phyloP scores from a whole-genome alignment of 1,140 invertebrate species.

The Heterodera carotae region DNA sequence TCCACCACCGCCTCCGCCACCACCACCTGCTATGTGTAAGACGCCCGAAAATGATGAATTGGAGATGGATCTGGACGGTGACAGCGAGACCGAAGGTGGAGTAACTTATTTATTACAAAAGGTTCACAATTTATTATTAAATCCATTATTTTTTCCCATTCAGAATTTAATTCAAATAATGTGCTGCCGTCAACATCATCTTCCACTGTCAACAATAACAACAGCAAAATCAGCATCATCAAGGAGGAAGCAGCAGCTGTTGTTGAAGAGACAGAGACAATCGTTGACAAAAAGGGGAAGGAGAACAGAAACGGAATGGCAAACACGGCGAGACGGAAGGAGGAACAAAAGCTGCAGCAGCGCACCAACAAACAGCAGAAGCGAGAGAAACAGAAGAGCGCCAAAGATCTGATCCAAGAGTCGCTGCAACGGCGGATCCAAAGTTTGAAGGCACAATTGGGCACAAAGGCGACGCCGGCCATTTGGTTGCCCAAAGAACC shows the following conservation, averaged over 20 bases:
- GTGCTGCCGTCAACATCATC: not conserved
- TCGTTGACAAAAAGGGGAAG: not conserved
- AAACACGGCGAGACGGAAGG: not conserved
- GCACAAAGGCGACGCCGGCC: not conserved
- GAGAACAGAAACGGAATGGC: not conserved
- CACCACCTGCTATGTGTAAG: not conserved
- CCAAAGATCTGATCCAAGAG: not conserved
- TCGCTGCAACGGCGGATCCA: constrained; percentile 1
- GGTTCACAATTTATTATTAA: not conserved
- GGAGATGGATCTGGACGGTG: not conserved
- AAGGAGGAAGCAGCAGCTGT: not conserved
- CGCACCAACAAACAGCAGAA: not conserved
- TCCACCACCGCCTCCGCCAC: constrained; percentile 18
- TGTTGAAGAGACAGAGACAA: not conserved
- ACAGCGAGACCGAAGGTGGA: not conserved
- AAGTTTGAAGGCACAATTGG: constrained; percentile 7
- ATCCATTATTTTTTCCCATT: no score
- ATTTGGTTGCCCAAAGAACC: not conserved
- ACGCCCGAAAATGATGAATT: not conserved
- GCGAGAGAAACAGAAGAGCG: constrained; percentile 1
- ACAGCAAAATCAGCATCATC: not conserved
- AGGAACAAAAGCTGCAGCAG: not conserved
- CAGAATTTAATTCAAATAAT: no score
- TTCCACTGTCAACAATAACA: not conserved
- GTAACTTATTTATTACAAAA: not conserved